Conservation (phyloP, 2,888 invertebrate genomes). For the Lithodes maja region DNA sequence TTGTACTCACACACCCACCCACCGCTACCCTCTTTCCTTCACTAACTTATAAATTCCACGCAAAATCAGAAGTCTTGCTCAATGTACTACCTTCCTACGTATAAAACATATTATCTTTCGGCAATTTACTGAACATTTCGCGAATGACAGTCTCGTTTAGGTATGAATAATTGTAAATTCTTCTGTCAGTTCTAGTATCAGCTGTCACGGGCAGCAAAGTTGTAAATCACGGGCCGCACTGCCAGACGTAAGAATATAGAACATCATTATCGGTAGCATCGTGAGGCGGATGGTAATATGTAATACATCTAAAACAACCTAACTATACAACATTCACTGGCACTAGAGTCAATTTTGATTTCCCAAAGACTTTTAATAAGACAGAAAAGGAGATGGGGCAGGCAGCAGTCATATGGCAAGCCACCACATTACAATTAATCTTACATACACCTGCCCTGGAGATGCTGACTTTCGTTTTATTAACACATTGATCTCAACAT, state of each 20-base stretch:
- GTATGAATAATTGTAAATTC: not conserved
- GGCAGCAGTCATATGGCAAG: too few species aligned
- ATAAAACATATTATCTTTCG: not conserved
- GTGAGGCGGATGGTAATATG: not conserved
- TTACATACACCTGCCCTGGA: too few species aligned
- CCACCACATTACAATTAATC: too few species aligned
- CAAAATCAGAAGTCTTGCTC: not conserved
- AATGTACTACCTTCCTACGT: not conserved
- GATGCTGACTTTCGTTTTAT: too few species aligned
- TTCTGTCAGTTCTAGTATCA: not conserved
- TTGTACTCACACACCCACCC: not conserved
- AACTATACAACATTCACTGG: too few species aligned
- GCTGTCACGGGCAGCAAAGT: conserved; percentile 23
- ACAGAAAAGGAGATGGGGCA: too few species aligned
- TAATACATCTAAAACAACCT: too few species aligned
- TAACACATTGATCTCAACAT: too few species aligned
- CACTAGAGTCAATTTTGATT: too few species aligned
- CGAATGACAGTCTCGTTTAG: conserved; percentile 8
- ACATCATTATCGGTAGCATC: not conserved
- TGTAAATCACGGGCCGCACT: conserved; percentile 16
- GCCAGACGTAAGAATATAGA: conserved; percentile 31
- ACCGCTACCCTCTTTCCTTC: not conserved
- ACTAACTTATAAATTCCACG: not conserved
- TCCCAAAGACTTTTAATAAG: too few species aligned
- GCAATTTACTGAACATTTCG: not conserved